Base-by-base conservation (phyloP, 30 jellyfish, hydroid and myxozoan genomes). In the Cassiopea xamachana region DNA sequence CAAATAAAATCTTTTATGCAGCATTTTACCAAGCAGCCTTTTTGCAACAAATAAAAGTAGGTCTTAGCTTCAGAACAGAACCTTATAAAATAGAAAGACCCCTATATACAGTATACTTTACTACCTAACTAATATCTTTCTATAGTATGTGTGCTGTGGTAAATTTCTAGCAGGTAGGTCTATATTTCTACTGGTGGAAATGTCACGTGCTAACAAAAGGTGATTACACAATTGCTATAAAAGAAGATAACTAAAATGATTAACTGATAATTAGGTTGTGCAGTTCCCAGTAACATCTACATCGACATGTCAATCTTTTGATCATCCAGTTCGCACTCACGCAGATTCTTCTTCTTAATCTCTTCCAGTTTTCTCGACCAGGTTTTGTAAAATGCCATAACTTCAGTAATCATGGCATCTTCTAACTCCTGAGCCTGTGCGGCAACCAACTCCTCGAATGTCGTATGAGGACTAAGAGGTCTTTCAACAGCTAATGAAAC, bases 391-490 rank as follows among this genome's bases (percentile, higher is more conserved):
- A 96, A 96, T 43, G 97, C 97, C 98, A 89, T 92, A 46, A 96
- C 99, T 81, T 96, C 98, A 1, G 98, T 88, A 50, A 96, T 92
- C 99, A 96, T 92, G 1, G 98, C 97, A 68, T 96, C 98, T 76
- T 96, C 99, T 7, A 96, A 87, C 88, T 96, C 99, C 83, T 92
- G 98, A 16, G 98, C 94, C 79, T 96, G 99, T n/a, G 98, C 96
- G 16, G 99, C 98, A 61, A 96, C 99, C 4, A 96, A 90, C 83
- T 96, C 99, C 77, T 96, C 99, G 64, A 96, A 96, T 8, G 99
- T 93, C 4, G 99, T 96, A 85, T 96, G 99, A n/a, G 99, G 99
- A 84, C 98, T 96, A 10, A 96, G 73, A 4, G 93, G 94, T 12
- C 99, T 89, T 46, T 90, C 98, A 2, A 76, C 91, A 67, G 90